phyloP scores from a whole-genome alignment of 1,140 invertebrate species.

The Hyles vespertilio region DNA sequence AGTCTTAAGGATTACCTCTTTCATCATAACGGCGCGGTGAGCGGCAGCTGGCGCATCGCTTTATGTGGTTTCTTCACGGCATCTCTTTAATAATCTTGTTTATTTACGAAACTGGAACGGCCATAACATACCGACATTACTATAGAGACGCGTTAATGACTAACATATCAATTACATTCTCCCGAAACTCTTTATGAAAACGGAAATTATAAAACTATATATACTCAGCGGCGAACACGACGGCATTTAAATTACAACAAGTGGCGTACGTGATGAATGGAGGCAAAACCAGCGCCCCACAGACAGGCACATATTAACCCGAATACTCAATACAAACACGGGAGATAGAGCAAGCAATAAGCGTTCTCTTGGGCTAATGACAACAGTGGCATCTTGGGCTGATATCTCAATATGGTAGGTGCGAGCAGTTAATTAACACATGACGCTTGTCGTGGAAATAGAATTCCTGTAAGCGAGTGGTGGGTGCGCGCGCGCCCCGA shows the following conservation, averaged over 20 bases:
- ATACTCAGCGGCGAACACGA: too few relatives aligned
- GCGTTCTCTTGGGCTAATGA: constrained; percentile 68
- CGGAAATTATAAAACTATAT: too few relatives aligned
- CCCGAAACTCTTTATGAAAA: too few relatives aligned
- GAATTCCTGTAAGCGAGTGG: constrained; percentile 66
- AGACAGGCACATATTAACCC: constrained; percentile 14
- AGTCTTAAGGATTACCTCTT: constrained; percentile 55
- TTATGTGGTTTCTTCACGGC: constrained; percentile 68
- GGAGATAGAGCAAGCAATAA: constrained; percentile 56
- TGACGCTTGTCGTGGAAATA: constrained; percentile 73
- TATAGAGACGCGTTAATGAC: background rate
- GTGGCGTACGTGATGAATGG: background rate
- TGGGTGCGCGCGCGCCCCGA: constrained; percentile 55
- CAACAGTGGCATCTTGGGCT: constrained; percentile 65
- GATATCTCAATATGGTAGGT: constrained; percentile 75
- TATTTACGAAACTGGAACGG: constrained; percentile 64
- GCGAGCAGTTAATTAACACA: constrained; percentile 73
- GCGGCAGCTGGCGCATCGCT: constrained; percentile 60
- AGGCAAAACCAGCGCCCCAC: too few relatives aligned
- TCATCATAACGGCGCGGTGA: constrained; percentile 67
- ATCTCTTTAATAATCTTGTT: constrained; percentile 70
- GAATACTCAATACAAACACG: constrained; percentile 30
- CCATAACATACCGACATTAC: constrained; percentile 35
- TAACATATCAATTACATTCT: constrained; percentile 7
- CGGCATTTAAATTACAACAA: too few relatives aligned